phyloP scores from a whole-genome alignment of 2,888 invertebrate species.

The Eupeodes luniger region DNA sequence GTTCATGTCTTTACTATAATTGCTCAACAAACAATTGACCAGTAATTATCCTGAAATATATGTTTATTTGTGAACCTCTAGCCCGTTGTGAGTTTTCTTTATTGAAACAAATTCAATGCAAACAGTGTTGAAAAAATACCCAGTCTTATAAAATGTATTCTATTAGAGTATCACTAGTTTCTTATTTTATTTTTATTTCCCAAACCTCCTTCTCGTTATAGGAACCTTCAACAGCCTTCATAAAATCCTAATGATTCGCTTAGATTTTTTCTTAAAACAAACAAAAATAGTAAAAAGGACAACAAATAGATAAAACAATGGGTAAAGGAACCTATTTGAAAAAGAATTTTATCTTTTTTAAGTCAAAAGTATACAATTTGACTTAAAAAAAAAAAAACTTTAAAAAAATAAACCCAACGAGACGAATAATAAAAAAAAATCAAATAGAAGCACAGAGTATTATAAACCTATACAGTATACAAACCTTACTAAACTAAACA shows the following conservation, averaged over 20 bases:
- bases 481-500: slow-evolving; percentile 18
- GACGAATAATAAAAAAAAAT: neutral
- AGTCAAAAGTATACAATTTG: slow-evolving; percentile 11
- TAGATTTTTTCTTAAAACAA: neutral
- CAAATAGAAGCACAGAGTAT: neutral
- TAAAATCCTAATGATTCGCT: slow-evolving; percentile 20
- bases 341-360: slow-evolving; percentile 22
- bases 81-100: neutral
- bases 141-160: neutral
- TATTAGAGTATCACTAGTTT: neutral
- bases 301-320: neutral
- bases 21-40: slow-evolving; percentile 61
- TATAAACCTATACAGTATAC: neutral
- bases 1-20: slow-evolving; percentile 51
- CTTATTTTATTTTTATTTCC: neutral
- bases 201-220: neutral
- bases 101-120: slow-evolving; percentile 7
- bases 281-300: neutral
- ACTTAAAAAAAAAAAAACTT: neutral
- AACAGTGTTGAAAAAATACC: neutral
- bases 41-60: slow-evolving; percentile 65
- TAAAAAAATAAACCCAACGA: neutral
- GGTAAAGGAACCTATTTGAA: slow-evolving; percentile 10
- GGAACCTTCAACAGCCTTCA: neutral
- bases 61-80: slow-evolving; percentile 29